phyloP scores from a whole-genome alignment of 2,888 invertebrate genomes.

The Campoplex nolae region DNA sequence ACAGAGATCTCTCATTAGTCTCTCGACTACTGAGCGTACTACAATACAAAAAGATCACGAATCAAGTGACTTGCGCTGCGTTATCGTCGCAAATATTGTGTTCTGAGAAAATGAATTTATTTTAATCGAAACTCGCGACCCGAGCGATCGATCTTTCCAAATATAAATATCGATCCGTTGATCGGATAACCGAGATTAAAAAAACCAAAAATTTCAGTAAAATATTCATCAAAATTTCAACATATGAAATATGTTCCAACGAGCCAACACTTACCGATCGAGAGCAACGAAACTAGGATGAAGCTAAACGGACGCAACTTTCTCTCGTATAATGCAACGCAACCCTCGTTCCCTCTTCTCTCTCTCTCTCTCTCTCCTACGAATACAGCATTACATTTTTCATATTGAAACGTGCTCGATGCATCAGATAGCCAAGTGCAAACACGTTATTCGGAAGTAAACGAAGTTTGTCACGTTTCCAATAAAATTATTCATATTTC shows the following conservation, averaged over 20 bases:
- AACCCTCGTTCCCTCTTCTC: constrained; percentile 12
- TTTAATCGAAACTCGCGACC: too few species aligned
- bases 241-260: not conserved
- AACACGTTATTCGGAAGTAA: constrained; percentile 26
- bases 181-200: too few species aligned
- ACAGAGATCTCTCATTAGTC: constrained; percentile 8
- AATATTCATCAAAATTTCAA: too few species aligned
- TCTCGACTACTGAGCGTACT: too few species aligned
- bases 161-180: not conserved
- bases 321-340: constrained; percentile 9
- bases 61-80: not conserved
- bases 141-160: too few species aligned
- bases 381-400: constrained; percentile 21
- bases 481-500: constrained; percentile 38
- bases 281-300: not conserved
- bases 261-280: constrained; percentile 28
- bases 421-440: constrained; percentile 13
- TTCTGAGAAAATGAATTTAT: too few species aligned
- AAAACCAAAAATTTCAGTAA: too few species aligned
- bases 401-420: constrained; percentile 29
- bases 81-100: not conserved
- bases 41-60: not conserved
- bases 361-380: not conserved
- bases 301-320: constrained; percentile 14
- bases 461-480: not conserved